A percentile compares a stretch with the other conserved stretches of the same genome.
Evolutionary conservation across 1,140 invertebrate genomes (phyloP).

Genomic region (Muscidifurax raptorellus): DNA sequence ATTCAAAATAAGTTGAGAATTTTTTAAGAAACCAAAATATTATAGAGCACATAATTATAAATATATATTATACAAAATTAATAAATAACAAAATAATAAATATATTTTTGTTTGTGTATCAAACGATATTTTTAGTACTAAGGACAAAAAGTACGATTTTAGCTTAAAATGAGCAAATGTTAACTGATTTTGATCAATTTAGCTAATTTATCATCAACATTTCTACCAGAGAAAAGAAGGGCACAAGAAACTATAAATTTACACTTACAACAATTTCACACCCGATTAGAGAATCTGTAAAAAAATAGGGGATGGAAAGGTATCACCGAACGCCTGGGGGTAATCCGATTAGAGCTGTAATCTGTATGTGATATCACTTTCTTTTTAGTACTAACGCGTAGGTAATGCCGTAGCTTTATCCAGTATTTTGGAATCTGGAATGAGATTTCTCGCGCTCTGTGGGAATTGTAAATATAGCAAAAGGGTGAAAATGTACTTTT

Average conservation of each 20-base stretch:
- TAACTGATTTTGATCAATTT: too few relatives aligned
- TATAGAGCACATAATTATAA: too few relatives aligned
- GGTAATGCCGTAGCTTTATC: neutral
- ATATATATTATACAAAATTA: too few relatives aligned
- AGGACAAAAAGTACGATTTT: too few relatives aligned
- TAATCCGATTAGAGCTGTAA: conserved; percentile 45
- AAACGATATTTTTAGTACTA: too few relatives aligned
- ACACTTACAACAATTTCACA: conserved; percentile 3
- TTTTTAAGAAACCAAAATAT: too few relatives aligned
- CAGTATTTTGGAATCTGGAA: conserved; percentile 43
- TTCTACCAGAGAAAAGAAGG: too few relatives aligned
- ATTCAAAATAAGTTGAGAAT: too few relatives aligned
- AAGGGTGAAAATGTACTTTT: conserved; percentile 30
- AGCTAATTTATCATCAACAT: too few relatives aligned
- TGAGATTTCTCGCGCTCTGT: neutral
- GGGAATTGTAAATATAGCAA: conserved; percentile 39
- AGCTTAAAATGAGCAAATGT: too few relatives aligned
- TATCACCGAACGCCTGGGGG: neutral
- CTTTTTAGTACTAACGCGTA: conserved; percentile 18
- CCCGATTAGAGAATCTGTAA: neutral
- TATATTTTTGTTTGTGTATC: too few relatives aligned
- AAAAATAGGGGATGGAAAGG: neutral
- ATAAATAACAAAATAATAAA: too few relatives aligned
- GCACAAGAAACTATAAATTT: neutral
- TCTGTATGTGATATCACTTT: conserved; percentile 10